phyloP scores from a whole-genome alignment of 2,888 invertebrate genomes.

The Anthophora plumipes region DNA sequence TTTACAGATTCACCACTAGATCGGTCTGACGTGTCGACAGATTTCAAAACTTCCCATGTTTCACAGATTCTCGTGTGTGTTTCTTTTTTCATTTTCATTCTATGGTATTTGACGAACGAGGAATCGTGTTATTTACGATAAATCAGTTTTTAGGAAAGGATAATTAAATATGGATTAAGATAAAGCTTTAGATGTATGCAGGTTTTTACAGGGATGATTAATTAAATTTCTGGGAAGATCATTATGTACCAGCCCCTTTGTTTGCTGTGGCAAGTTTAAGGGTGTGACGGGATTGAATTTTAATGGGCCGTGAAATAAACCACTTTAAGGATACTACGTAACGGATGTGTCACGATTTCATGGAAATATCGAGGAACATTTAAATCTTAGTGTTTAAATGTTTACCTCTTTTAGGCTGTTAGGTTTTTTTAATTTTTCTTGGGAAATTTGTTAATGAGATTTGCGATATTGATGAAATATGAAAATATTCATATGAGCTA shows the following conservation, averaged over 20 bases:
- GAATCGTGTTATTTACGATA: not conserved
- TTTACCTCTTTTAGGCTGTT: too few species aligned
- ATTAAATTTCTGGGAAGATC: constrained; percentile 26
- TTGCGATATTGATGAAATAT: not conserved
- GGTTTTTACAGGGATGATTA: constrained; percentile 29
- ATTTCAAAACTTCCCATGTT: constrained; percentile 9
- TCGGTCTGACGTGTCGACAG: constrained; percentile 71
- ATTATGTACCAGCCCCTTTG: constrained; percentile 31
- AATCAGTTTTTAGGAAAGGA: not conserved
- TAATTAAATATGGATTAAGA: constrained; percentile 2
- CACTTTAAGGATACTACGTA: not conserved
- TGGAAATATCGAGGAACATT: not conserved
- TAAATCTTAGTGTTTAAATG: not conserved
- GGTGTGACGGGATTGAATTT: constrained; percentile 34
- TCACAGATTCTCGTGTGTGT: not conserved
- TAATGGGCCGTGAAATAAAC: constrained; percentile 27
- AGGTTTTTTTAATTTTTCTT: too few species aligned
- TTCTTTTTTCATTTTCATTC: not conserved
- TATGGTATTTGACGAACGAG: not conserved
- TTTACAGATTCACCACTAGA: constrained; percentile 75
- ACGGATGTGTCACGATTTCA: not conserved
- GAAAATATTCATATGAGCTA: not conserved
- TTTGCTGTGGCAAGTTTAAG: constrained; percentile 8
- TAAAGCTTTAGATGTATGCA: not conserved
- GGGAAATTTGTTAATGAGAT: not conserved